phyloP scores from a whole-genome alignment of 30 jellyfish, hydroid and myxozoan species.

The Nemopilema nomurai region DNA sequence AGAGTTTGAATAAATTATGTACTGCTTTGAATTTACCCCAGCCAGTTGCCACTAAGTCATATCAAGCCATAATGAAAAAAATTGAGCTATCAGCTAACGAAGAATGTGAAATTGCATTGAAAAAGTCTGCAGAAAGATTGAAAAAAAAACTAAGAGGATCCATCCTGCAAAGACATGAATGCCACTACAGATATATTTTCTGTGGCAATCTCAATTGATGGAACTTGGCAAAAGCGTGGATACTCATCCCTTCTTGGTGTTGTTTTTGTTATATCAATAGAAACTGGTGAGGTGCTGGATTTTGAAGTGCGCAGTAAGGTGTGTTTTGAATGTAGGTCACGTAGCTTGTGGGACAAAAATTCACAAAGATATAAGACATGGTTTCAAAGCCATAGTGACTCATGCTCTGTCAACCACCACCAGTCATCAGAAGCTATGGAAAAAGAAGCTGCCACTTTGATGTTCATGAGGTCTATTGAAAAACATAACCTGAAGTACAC shows the following conservation, averaged over 20 bases:
- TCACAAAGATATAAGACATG: conserved; percentile 16
- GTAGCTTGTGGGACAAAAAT: conserved; percentile 13
- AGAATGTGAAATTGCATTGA: conserved; percentile 21
- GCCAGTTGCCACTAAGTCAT: conserved; percentile 27
- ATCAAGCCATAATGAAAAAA: conserved; percentile 26
- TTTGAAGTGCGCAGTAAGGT: conserved; percentile 30
- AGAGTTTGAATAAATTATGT: conserved; percentile 26
- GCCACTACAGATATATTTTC: conserved; percentile 15
- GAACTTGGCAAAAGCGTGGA: background rate
- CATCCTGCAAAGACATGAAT: conserved; percentile 21
- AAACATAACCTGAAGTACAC: conserved; percentile 31
- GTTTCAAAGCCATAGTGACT: conserved; percentile 14
- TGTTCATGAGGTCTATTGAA: conserved; percentile 33
- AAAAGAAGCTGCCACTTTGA: conserved; percentile 26
- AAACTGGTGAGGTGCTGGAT: conserved; percentile 27
- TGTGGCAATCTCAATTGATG: conserved; percentile 3
- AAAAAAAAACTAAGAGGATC: conserved; percentile 16
- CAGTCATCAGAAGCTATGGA: conserved; percentile 35
- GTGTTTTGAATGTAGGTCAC: conserved; percentile 41
- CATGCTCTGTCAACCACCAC: conserved; percentile 29
- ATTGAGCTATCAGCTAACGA: conserved; percentile 21
- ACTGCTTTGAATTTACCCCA: conserved; percentile 36
- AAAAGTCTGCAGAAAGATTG: conserved; percentile 24
- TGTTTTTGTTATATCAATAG: background rate
- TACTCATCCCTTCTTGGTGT: conserved; percentile 20